These are phyloP conservation scores for Lasioglossum zephyrum DNA, from an alignment of 2,888 invertebrate species.

Conservation along the genomic window DNA sequence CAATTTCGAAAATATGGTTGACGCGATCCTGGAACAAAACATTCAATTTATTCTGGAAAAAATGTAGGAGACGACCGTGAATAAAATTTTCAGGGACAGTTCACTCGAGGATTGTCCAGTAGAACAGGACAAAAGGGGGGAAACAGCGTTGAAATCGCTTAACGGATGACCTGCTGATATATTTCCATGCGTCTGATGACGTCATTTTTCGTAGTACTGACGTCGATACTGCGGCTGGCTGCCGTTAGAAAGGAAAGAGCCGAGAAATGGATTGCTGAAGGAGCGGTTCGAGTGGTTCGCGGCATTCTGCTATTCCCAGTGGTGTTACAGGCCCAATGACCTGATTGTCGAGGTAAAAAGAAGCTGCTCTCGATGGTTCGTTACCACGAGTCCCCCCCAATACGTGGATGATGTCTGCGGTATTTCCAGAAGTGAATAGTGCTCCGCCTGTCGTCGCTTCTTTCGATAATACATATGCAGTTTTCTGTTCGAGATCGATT, in stretches of 20 bases:
- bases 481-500: neutral
- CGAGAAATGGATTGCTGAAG: constrained; percentile 67
- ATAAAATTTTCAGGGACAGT: neutral
- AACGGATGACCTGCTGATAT: constrained; percentile 29
- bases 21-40: neutral
- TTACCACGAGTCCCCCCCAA: constrained; percentile 62
- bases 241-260: constrained; percentile 61
- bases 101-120: neutral
- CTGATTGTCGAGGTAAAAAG: constrained; percentile 70
- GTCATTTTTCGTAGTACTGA: constrained; percentile 61
- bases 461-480: constrained; percentile 18
- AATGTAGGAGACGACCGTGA: neutral
- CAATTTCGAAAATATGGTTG: neutral
- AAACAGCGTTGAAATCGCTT: neutral
- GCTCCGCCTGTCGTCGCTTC: constrained; percentile 22
- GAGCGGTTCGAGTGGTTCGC: constrained; percentile 66
- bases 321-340: constrained; percentile 72
- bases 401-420: constrained; percentile 55
- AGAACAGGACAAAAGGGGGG: neutral
- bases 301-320: constrained; percentile 72
- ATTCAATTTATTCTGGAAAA: too few species aligned
- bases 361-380: constrained; percentile 70
- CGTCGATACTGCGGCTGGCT: constrained; percentile 68
- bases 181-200: constrained; percentile 60
- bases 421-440: constrained; percentile 48